Conservation (phyloP, 2,113 vertebrate genomes). For the Charina bottae region DNA sequence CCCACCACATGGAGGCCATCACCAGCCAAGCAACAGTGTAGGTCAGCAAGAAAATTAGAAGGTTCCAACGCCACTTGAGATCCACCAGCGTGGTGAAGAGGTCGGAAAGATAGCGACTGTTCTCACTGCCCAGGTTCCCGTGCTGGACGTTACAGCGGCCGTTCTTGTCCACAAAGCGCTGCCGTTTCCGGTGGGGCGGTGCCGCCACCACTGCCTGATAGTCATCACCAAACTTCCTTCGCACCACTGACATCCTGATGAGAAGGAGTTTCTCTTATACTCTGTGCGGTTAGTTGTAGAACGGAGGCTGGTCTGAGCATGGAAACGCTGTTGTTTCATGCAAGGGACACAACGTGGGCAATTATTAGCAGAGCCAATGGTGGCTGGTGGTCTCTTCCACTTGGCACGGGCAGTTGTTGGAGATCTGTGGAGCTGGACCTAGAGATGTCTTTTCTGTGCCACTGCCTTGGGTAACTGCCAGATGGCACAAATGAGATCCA, state of each 20-base stretch:
- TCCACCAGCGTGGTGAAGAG: slow-evolving; percentile 90
- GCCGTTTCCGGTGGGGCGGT: slow-evolving; percentile 76
- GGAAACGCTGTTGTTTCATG: background rate
- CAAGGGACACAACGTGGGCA: background rate
- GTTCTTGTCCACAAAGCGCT: slow-evolving; percentile 90
- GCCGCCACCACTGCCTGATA: slow-evolving; percentile 79
- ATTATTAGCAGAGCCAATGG: no score
- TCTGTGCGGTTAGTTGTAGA: background rate
- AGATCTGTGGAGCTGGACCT: background rate
- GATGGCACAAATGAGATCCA: background rate
- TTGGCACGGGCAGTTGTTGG: background rate
- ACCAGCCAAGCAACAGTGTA: slow-evolving; percentile 89
- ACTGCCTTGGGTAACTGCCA: background rate
- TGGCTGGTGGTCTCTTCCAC: background rate
- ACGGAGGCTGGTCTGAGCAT: background rate
- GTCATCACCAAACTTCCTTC: slow-evolving; percentile 85
- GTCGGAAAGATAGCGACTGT: slow-evolving; percentile 85
- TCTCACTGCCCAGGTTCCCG: slow-evolving; percentile 87
- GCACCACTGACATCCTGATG: slow-evolving; percentile 75
- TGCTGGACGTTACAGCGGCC: slow-evolving; percentile 90
- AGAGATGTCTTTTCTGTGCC: background rate
- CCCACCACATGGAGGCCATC: slow-evolving; percentile 92
- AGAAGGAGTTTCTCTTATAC: background rate
- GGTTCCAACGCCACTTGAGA: slow-evolving; percentile 92
- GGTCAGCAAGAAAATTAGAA: slow-evolving; percentile 87